A percentile compares a stretch with the other conserved stretches of the same genome.
phyloP scores from a whole-genome alignment of 2,888 invertebrate genomes.

The Ochropleura plecta region DNA sequence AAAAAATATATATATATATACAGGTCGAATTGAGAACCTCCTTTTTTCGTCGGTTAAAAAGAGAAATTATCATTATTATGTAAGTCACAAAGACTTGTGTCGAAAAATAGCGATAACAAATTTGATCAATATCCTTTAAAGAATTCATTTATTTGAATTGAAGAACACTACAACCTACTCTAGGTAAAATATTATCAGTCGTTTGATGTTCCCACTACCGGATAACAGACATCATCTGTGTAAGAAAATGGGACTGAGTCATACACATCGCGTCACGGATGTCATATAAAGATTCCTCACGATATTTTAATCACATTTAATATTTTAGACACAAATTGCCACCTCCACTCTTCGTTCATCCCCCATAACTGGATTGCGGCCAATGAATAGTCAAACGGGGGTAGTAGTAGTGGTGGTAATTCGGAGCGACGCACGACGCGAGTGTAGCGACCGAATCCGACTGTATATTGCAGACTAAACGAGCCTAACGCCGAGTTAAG shows the following conservation, averaged over 20 bases:
- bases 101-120: no score
- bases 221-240: background rate
- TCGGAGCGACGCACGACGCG: slow-evolving; percentile 39
- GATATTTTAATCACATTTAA: no score
- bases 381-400: slow-evolving; percentile 73
- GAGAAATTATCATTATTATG: no score
- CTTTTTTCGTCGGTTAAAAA: no score
- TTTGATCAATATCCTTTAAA: no score
- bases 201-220: no score
- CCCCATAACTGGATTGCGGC: slow-evolving; percentile 60
- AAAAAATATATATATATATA: no score
- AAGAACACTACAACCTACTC: background rate
- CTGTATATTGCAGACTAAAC: slow-evolving; percentile 15
- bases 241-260: background rate
- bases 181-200: no score
- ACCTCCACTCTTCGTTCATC: slow-evolving; percentile 63
- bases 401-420: slow-evolving; percentile 60
- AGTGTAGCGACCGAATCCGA: slow-evolving; percentile 2
- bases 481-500: slow-evolving; percentile 18
- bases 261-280: background rate
- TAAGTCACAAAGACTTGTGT: no score
- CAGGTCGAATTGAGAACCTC: no score
- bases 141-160: no score
- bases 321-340: slow-evolving; percentile 39
- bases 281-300: no score